Base-by-base conservation (phyloP, 2,888 invertebrate genomes). In the Allophyes oxyacanthae region DNA sequence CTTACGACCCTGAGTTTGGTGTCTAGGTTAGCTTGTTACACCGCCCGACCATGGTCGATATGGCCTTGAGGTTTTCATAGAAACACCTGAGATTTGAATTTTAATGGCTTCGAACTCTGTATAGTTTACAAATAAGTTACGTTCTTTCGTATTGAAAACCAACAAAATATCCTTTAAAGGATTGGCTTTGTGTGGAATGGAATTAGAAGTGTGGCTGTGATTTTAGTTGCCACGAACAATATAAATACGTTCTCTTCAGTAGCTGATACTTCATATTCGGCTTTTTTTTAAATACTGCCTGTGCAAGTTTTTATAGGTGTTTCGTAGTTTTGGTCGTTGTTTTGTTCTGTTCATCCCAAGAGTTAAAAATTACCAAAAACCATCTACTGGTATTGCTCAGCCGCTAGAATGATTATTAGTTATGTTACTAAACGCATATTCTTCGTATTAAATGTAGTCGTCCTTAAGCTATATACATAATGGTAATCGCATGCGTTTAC, bases 1-100 rank as follows among this genome's bases (percentile, higher is more conserved):
- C 10, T 46, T 20, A 9, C 48, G 72, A 51, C 71, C 64, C 46
- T 66, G 67, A 52, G 36, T 30, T 30, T 11, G 33, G 45, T 44
- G 59, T 69, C 69, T 73, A 72, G 59, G 69, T 64, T 68, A 59
- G 48, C 30, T 61, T 11, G 28, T 51, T 41, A 30, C 46, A 36
- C 53, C 64, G 66, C 33, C 69, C 59, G 66, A 64, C 64, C 75
- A 70, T 63, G 80, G 72, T 61, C 79, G 68, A 51, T 59, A 51
- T 58, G 65, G 38, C 71, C 67, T 58, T 75, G 69, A 13, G 36
- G 15, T 30, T 34, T 53, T 49, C 40, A 55, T 56, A 37, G 15
- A 28, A 53, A 41, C 32, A 26, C 5, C 40, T n/a, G n/a, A 26
- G 45, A 57, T 28, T 53, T 33, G 42, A 57, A 57, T 41, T 60